Conservation (phyloP, 2,113 vertebrate species). For the Atherinomorus stipes region DNA sequence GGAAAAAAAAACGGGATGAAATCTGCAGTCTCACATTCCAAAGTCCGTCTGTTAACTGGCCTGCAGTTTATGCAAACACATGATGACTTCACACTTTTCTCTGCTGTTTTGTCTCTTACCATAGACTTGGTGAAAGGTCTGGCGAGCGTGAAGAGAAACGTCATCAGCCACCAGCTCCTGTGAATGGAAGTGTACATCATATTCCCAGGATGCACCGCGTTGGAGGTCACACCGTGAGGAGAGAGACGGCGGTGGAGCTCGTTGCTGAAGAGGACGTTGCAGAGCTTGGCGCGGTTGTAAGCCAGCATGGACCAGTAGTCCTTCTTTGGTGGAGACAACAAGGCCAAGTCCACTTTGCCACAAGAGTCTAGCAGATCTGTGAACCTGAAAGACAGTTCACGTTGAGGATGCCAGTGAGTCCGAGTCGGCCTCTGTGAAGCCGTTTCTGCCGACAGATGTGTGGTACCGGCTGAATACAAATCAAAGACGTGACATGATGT, state of each 20-base stretch:
- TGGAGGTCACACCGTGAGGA: constrained; percentile 88
- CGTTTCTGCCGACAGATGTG: constrained; percentile 60
- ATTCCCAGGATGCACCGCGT: constrained; percentile 94
- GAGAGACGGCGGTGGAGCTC: constrained; percentile 94
- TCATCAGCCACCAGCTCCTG: constrained; percentile 94
- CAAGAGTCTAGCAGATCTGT: constrained; percentile 89
- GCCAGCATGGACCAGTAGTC: constrained; percentile 97
- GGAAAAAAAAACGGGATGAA: not conserved
- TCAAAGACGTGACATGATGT: constrained; percentile 95
- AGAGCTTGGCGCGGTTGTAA: constrained; percentile 97
- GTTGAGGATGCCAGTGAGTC: constrained; percentile 13
- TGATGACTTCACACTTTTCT: not conserved
- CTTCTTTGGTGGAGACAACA: constrained; percentile 89
- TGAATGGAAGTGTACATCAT: constrained; percentile 95
- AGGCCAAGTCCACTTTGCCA: constrained; percentile 88
- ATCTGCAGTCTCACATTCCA: no score
- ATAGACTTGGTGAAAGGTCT: constrained; percentile 97
- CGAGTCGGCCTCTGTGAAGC: constrained; percentile 5
- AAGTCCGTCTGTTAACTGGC: not conserved
- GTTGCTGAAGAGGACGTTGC: constrained; percentile 93
- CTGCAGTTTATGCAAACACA: not conserved
- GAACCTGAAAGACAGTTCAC: constrained; percentile 84
- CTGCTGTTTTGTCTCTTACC: constrained; percentile 83
- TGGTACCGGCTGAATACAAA: constrained; percentile 87
- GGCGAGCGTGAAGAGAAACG: constrained; percentile 91